Base-by-base conservation (phyloP, 2,888 invertebrate genomes). In the Agrochola lota region DNA sequence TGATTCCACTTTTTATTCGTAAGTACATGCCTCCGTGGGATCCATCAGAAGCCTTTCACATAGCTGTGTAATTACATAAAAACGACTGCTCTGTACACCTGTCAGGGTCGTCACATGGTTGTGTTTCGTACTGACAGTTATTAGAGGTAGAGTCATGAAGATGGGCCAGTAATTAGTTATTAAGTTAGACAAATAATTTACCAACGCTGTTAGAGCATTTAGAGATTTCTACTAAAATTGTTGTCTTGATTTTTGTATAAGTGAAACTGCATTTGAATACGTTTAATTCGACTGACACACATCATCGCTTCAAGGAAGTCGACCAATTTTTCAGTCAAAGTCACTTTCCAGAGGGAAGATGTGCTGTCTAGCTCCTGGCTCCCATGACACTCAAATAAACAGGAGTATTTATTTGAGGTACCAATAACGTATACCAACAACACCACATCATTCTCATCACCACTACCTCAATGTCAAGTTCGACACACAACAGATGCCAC, bases 381-480 rank as follows among this genome's bases (percentile, higher is more conserved):
- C 12, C 26, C 20, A 73, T 43, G 43, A 74, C 15, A 40, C 17
- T 30, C 12, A 71, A 43, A 5, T n/a, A 30, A 57, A 0, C 9
- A 35, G 35, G 35, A 35, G 35, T 26, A 35, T 17, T n/a, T 40
- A 11, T 46, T 35, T 20, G 20, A 46, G 23, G 17, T 26, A 52
- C 7, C 59, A 68, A 17, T 35, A 57, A n/a, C 69, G 52, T 20
- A 8, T 20, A 52, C 52, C 8, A 20, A 52, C 8, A 20, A 52
- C 52, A 52, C 20, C 20, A 35, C 7, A 68, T 30, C 23, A 46
- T 35, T 46, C 20, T 76, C 72, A 17, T 17, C 49, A 46, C 52
- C 23, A 4, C 26, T 11, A 7, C n/a, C 40, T 83, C 63, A 83
- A 83, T 86, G 84, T 68, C 84, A 86, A 83, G 84, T 74, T 83